Percentiles rank a stretch among this genome's conserved stretches.
These are phyloP conservation scores for Myotis vivesi DNA, from an alignment of 2,797 vertebrate species.

Conservation along the genomic window DNA sequence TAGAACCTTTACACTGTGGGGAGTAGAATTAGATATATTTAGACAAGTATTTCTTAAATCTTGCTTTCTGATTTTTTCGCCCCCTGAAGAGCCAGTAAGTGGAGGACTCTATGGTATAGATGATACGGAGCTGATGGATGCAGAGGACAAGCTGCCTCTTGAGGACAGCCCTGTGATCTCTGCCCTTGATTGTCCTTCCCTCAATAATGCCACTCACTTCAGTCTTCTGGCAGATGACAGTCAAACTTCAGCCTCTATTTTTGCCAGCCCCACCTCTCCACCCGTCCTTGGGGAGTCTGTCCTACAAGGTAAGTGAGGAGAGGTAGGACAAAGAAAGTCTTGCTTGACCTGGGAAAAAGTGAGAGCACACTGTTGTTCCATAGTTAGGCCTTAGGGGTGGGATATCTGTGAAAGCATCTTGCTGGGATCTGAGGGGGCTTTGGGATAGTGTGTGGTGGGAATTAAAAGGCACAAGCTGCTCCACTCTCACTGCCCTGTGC, in stretches of 20 bases:
- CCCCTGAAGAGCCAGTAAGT: constrained; percentile 80
- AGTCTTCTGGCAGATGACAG: constrained; percentile 81
- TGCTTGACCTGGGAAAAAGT: background rate
- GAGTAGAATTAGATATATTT: constrained; percentile 43
- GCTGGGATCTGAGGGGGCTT: background rate
- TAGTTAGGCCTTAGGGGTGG: background rate
- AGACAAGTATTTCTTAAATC: constrained; percentile 25
- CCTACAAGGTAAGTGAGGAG: constrained; percentile 77
- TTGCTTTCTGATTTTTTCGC: constrained; percentile 38
- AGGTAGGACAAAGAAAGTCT: background rate
- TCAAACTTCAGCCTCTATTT: constrained; percentile 78
- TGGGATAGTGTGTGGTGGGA: background rate
- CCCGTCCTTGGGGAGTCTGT: constrained; percentile 79
- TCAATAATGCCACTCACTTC: constrained; percentile 78
- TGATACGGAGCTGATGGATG: constrained; percentile 83
- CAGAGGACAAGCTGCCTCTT: constrained; percentile 78
- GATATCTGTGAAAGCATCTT: background rate
- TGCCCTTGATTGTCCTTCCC: constrained; percentile 77
- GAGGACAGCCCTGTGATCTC: constrained; percentile 81
- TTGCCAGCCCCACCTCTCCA: constrained; percentile 75
- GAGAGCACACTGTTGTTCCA: background rate
- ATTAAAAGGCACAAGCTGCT: background rate
- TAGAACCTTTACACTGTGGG: background rate
- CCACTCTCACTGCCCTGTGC: background rate
- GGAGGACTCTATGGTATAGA: constrained; percentile 85